Base-by-base conservation (phyloP, 2,888 invertebrate species). In the Neria commutata region DNA sequence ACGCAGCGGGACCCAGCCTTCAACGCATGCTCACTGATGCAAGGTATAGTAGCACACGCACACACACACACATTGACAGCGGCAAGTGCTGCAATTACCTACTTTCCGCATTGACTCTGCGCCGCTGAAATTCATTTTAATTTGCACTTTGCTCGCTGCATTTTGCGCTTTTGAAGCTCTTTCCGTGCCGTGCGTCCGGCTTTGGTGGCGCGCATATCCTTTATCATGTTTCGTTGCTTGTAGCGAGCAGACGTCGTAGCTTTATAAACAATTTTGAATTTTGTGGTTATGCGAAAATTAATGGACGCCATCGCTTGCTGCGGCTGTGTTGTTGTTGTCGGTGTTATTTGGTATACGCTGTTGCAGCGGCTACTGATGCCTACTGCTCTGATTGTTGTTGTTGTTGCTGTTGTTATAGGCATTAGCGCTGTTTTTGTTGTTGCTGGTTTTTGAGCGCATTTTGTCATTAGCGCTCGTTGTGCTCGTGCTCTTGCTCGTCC, bases 201-300 rank as follows among this genome's bases (percentile, higher is more conserved):
- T 4, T 4, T 37, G 8, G 37, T n/a, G 5, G 37, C 37, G n/a
- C n/a, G 37, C 8, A 37, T 37, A 37, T 37, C 50, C 23, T 21
- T 34, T 14, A 3, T 11, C 25, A 17, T 8, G 10, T 19, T 14
- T 29, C 17, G 55, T 19, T 40, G 11, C 21, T 34, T 29, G 19
- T 24, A 17, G 23, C n/a, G 14, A 19, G 48, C 50, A 40, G 16
- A 34, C 33, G 70, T 71, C 69, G 67, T 67, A 67, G 72, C 71
- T 74, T 73, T 75, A 77, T 73, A 74, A 75, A 76, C 73, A 76
- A 73, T 76, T 76, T 73, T 70, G 73, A 75, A 76, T 77, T 73
- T 75, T 75, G 77, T 68, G 76, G 77, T 75, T 76, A 65, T 67
- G 68, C 65, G 70, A 66, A 73, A 77, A 77, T 76, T 77, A 77